phyloP scores from a whole-genome alignment of 1,140 invertebrate genomes.

The Ericerus pela region DNA sequence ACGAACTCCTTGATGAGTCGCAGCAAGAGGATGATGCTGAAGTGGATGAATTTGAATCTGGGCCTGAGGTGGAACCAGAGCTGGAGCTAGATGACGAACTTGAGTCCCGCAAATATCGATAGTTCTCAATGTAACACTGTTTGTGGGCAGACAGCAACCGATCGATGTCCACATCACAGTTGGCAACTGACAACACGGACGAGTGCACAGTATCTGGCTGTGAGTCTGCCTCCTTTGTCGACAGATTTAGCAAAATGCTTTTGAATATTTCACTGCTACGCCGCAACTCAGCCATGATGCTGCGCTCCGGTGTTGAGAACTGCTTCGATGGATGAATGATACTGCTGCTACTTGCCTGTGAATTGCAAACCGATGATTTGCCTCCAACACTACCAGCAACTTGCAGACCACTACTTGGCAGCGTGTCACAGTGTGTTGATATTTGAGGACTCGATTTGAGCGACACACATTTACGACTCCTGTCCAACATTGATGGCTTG shows the following conservation, averaged over 20 bases:
- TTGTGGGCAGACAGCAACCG: constrained; percentile 31
- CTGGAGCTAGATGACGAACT: background rate
- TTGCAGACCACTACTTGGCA: no score
- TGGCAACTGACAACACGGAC: background rate
- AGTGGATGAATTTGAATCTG: background rate
- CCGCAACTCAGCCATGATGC: constrained; percentile 32
- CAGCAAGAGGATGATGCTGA: constrained; percentile 21
- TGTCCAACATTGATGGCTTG: constrained; percentile 18
- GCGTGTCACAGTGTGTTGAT: constrained; percentile 26
- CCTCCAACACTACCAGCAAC: constrained; percentile 18
- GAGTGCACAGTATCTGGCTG: constrained; percentile 16
- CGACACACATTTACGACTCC: constrained; percentile 27
- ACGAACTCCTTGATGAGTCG: constrained; percentile 19
- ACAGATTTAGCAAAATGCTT: constrained; percentile 32
- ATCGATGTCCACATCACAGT: constrained; percentile 25
- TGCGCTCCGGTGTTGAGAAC: constrained; percentile 20
- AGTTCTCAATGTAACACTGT: constrained; percentile 23
- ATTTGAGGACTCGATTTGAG: constrained; percentile 30
- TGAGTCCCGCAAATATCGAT: constrained; percentile 15
- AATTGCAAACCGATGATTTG: constrained; percentile 17
- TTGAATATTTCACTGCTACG: constrained; percentile 33
- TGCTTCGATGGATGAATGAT: constrained; percentile 17
- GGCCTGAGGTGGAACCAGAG: background rate
- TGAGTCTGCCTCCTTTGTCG: constrained; percentile 27
- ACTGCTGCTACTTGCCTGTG: background rate